Percentiles rank a stretch among this genome's conserved stretches.
phyloP scores from a whole-genome alignment of 2,888 invertebrate species.

The Coronaproctus castanopsis region DNA sequence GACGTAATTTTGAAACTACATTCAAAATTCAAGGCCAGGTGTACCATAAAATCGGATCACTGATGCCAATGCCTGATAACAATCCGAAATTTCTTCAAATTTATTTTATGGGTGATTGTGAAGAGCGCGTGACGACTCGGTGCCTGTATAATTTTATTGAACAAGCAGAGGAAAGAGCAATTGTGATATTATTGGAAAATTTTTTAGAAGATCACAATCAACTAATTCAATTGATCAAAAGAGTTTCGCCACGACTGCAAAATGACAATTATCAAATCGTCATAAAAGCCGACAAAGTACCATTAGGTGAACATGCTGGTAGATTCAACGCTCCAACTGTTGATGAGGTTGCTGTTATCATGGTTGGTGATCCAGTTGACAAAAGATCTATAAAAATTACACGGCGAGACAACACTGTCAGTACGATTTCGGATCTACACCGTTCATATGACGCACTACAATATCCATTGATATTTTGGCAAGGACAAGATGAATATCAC shows the following conservation, averaged over 20 bases:
- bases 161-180: no score
- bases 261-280: conserved; percentile 23
- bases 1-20: conserved; percentile 4
- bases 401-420: no score
- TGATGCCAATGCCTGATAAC: conserved; percentile 11
- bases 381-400: no score
- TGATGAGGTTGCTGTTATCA: not conserved
- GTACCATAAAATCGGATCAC: conserved; percentile 12
- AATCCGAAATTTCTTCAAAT: conserved; percentile 12
- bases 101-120: conserved; percentile 13
- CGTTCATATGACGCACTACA: not conserved
- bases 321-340: conserved; percentile 18
- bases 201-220: conserved; percentile 20
- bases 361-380: not conserved
- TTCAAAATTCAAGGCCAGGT: conserved; percentile 15
- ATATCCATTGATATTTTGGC: conserved; percentile 10
- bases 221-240: conserved; percentile 22
- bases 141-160: no score
- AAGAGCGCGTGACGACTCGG: no score
- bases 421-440: no score
- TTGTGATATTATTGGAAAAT: no score
- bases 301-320: conserved; percentile 22
- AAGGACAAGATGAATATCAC: conserved; percentile 11
- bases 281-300: conserved; percentile 24
- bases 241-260: conserved; percentile 22